These are phyloP conservation scores for Cyphomyrus discorhynchus DNA, from an alignment of 2,113 vertebrate species.

Conservation along the genomic window DNA sequence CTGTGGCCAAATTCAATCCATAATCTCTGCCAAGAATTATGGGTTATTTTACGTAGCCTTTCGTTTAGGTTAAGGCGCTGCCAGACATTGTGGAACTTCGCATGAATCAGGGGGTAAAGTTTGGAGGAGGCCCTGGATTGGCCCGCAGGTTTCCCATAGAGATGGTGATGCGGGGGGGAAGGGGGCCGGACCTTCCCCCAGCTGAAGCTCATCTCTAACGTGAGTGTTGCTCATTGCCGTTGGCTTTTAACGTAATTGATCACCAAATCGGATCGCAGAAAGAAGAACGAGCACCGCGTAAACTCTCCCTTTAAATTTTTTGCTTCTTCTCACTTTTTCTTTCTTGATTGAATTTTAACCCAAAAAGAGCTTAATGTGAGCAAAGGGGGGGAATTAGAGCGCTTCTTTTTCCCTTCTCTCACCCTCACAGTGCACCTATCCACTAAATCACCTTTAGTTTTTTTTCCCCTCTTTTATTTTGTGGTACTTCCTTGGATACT, in stretches of 20 bases:
- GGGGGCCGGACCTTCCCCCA: slow-evolving; percentile 39
- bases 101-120: slow-evolving; percentile 1
- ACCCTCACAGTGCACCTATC: slow-evolving; percentile 48
- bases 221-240: slow-evolving; percentile 27
- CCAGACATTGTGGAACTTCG: not conserved
- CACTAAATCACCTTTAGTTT: slow-evolving; percentile 45
- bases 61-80: not conserved
- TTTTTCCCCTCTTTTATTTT: slow-evolving; percentile 25
- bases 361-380: slow-evolving; percentile 44
- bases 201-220: slow-evolving; percentile 40
- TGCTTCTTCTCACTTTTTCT: slow-evolving; percentile 33
- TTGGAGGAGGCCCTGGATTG: slow-evolving; percentile 20
- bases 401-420: slow-evolving; percentile 43
- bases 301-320: slow-evolving; percentile 34
- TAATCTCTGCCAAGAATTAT: not conserved
- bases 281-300: slow-evolving; percentile 24
- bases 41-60: not conserved
- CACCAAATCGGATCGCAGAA: slow-evolving; percentile 41
- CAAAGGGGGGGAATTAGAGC: slow-evolving; percentile 30
- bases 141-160: slow-evolving; percentile 28
- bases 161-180: slow-evolving; percentile 29
- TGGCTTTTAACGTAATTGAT: slow-evolving; percentile 43
- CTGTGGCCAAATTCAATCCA: too few species aligned
- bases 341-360: slow-evolving; percentile 34
- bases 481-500: slow-evolving; percentile 40